Conservation (phyloP, 1,140 invertebrate species). For the Pseudachorutes palmiensis region DNA sequence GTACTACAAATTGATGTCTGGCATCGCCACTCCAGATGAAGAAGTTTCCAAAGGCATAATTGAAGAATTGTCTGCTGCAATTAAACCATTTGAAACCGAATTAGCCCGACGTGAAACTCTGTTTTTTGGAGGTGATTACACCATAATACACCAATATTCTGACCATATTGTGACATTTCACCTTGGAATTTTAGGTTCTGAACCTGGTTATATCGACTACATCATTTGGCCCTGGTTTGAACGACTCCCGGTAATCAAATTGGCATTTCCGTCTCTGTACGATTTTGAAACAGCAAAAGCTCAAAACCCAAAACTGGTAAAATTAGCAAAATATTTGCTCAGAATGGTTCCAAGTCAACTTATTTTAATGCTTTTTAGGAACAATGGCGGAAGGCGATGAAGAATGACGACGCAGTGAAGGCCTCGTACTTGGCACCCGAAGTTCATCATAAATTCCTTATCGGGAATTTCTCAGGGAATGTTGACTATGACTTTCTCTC, state of each 20-base stretch:
- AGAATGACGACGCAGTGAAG: slow-evolving; percentile 60
- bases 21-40: neutral
- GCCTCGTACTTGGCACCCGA: slow-evolving; percentile 55
- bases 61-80: slow-evolving; percentile 26
- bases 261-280: slow-evolving; percentile 22
- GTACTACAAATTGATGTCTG: slow-evolving; percentile 25
- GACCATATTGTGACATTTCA: neutral
- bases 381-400: slow-evolving; percentile 60
- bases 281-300: slow-evolving; percentile 30
- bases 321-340: neutral
- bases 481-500: slow-evolving; percentile 57
- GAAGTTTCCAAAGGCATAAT: slow-evolving; percentile 21
- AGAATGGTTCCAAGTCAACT: slow-evolving; percentile 2
- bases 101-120: slow-evolving; percentile 35
- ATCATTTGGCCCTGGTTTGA: slow-evolving; percentile 89
- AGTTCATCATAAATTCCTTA: slow-evolving; percentile 62
- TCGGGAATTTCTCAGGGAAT: slow-evolving; percentile 53
- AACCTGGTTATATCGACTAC: slow-evolving; percentile 73
- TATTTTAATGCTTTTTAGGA: slow-evolving; percentile 47
- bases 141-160: neutral
- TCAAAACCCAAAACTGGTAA: slow-evolving; percentile 44
- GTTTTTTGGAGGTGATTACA: slow-evolving; percentile 39
- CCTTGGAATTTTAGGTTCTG: slow-evolving; percentile 31
- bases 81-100: slow-evolving; percentile 40
- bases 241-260: slow-evolving; percentile 44